These are phyloP conservation scores for Hemicordylus capensis DNA, from an alignment of 2,113 vertebrate species.

Conservation along the genomic window DNA sequence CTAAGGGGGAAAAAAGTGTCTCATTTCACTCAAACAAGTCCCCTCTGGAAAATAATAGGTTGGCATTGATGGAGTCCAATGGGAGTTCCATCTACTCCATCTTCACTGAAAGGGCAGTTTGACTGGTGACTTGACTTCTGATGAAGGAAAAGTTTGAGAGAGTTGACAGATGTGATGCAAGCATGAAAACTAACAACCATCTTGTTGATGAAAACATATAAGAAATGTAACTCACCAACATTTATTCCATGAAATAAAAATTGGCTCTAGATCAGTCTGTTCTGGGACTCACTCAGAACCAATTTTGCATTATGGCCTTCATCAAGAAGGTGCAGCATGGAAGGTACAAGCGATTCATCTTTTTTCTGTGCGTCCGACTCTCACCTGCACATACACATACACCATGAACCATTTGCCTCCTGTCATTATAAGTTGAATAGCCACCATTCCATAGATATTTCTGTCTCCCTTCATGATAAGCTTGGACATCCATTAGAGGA, in stretches of 20 bases:
- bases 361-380: background rate
- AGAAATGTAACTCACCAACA: background rate
- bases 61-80: accelerated
- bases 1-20: background rate
- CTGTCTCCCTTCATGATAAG: background rate
- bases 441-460: too few relatives aligned
- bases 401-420: background rate
- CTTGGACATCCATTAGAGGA: background rate
- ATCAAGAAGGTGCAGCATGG: background rate
- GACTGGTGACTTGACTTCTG: background rate
- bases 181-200: background rate
- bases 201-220: background rate
- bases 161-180: background rate
- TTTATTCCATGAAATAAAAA: background rate
- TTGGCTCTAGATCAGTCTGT: background rate
- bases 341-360: background rate
- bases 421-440: too few relatives aligned
- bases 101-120: background rate
- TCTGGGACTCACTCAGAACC: background rate
- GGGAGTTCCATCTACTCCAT: background rate
- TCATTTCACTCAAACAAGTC: background rate
- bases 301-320: background rate
- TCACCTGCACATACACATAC: background rate
- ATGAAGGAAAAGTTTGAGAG: background rate
- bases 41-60: background rate